Percentiles rank a stretch among this genome's conserved stretches.
Conservation (phyloP, 37 sponge, comb jelly and placozoan genomes). For the Chondrilla cf. caribensis region DNA sequence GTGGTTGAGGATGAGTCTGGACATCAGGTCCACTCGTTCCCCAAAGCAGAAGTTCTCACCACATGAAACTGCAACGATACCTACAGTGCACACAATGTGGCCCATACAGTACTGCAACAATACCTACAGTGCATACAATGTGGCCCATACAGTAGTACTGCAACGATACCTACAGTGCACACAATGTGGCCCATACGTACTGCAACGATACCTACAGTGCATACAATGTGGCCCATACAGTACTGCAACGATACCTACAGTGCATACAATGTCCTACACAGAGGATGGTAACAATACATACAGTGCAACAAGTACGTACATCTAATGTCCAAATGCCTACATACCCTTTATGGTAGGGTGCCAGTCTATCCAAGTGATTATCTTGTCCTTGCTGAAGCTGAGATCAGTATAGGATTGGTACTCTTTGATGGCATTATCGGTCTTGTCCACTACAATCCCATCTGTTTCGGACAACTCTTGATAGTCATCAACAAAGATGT, state of each 20-base stretch:
- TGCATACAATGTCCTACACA: slow-evolving; percentile 78
- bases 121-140: too few relatives aligned
- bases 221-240: slow-evolving; percentile 80
- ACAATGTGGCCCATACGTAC: slow-evolving; percentile 81
- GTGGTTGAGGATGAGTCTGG: slow-evolving; percentile 41
- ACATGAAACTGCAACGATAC: slow-evolving; percentile 94
- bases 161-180: slow-evolving; percentile 93
- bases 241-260: slow-evolving; percentile 93
- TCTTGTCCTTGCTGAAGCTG: slow-evolving; percentile 92
- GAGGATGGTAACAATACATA: slow-evolving; percentile 92
- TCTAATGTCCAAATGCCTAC: neutral
- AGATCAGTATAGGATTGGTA: slow-evolving; percentile 99
- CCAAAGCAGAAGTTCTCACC: slow-evolving; percentile 76
- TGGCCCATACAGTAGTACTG: slow-evolving; percentile 79
- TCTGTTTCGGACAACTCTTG: slow-evolving; percentile 65
- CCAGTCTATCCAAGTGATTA: slow-evolving; percentile 93
- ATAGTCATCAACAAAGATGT: slow-evolving; percentile 89
- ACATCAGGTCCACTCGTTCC: slow-evolving; percentile 86
- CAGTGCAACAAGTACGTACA: neutral
- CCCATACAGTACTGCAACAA: slow-evolving; percentile 93
- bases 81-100: too few relatives aligned
- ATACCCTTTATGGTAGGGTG: slow-evolving; percentile 94
- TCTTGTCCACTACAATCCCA: slow-evolving; percentile 79
- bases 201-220: slow-evolving; percentile 92
- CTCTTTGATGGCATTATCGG: slow-evolving; percentile 76